These are phyloP conservation scores for Cyaniris semiargus DNA, from an alignment of 2,888 invertebrate genomes.

Conservation along the genomic window DNA sequence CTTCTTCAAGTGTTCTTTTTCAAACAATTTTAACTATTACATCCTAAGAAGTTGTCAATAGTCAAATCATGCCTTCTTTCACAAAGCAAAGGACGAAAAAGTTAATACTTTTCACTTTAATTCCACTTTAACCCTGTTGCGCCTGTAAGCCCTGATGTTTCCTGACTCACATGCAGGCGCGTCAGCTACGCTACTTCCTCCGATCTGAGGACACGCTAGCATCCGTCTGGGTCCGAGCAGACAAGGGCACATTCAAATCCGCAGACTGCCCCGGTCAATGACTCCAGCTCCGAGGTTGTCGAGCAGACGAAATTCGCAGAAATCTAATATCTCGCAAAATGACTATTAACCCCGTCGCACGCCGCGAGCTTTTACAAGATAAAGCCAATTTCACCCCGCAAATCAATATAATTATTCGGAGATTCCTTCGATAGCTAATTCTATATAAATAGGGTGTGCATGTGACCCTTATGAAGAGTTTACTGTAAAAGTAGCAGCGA, in stretches of 20 bases:
- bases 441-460: too few relatives aligned
- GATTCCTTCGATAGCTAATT: too few relatives aligned
- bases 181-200: not conserved
- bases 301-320: conserved; percentile 21
- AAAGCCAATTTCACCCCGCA: not conserved
- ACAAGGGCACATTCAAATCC: conserved; percentile 47
- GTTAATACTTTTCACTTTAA: too few relatives aligned
- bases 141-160: not conserved
- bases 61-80: too few relatives aligned
- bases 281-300: conserved; percentile 24
- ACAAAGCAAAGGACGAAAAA: too few relatives aligned
- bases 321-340: not conserved
- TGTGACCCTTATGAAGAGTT: too few relatives aligned
- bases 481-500: too few relatives aligned
- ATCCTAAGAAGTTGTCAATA: too few relatives aligned
- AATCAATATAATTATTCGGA: not conserved
- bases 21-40: too few relatives aligned
- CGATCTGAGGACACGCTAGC: conserved; percentile 20
- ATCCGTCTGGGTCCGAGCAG: conserved; percentile 42
- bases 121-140: not conserved
- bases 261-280: conserved; percentile 40
- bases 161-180: too few relatives aligned
- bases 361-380: not conserved
- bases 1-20: too few relatives aligned
- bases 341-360: not conserved